These are phyloP conservation scores for Odontothrips loti DNA, from an alignment of 2,888 invertebrate species.

Conservation along the genomic window DNA sequence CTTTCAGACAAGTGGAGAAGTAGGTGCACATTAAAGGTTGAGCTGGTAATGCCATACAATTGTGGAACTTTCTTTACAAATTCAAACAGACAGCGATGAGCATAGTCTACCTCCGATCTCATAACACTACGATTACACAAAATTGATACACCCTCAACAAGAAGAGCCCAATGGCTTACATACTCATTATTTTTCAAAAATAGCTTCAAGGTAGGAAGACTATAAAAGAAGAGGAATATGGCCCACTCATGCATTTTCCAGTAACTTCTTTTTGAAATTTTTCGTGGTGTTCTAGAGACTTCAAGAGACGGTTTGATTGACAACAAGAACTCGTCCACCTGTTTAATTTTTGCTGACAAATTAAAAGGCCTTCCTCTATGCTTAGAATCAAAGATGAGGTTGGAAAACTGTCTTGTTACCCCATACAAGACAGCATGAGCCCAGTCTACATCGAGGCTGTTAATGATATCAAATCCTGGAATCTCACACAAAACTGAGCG, in stretches of 20 bases:
- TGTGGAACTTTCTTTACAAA: background rate
- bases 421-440: background rate
- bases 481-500: background rate
- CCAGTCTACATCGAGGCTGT: background rate
- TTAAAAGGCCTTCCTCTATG: background rate
- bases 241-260: conserved; percentile 24
- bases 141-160: background rate
- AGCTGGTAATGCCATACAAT: background rate
- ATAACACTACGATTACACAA: background rate
- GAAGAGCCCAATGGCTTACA: conserved; percentile 14
- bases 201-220: background rate
- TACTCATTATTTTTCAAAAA: background rate
- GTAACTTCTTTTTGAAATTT: background rate
- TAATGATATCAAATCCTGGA: conserved; percentile 6
- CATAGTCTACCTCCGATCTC: background rate
- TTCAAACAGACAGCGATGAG: background rate
- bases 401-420: background rate
- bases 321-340: background rate
- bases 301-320: background rate
- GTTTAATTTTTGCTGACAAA: background rate
- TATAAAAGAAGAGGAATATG: background rate
- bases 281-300: conserved; percentile 25
- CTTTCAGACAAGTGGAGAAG: background rate
- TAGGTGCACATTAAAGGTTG: conserved; percentile 5
- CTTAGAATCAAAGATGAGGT: background rate